Evolutionary conservation across 92 coral and sea anemone species (phyloP), one percentile per base, ranked within the genome.

Genomic region (Paragorgia papillata): DNA sequence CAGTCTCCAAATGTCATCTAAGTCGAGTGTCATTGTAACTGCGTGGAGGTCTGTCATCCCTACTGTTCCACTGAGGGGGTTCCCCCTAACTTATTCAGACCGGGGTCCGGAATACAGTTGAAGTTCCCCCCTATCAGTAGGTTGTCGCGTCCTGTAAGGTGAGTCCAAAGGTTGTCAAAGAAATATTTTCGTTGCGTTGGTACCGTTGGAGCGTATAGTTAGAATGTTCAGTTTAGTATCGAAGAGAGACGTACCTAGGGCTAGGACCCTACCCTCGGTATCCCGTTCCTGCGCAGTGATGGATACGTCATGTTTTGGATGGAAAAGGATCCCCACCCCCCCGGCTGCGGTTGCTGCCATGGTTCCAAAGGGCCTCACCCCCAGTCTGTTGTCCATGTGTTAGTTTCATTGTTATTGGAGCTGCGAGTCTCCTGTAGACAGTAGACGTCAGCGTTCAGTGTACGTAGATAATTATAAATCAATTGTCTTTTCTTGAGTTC

Each of bases 71-170:
- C 31, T 22, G 0, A 0, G 0, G 5, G 9, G 22, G 18, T 54
- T 0, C 84, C 84, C 15, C 90, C 90, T 9, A 57, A 40, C 15
- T 86, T 76, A 37, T 82, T 80, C 0, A 15, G 14, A 0, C 20
- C 57, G 5, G 43, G 43, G 15, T 85, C 85, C 6, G 78, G 81
- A 1, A 59, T 26, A 32, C 81, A 85, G 34, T 79, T 85, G 30
- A 85, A 85, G 57, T 80, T 77, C 0, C 88, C 85, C 2, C 61
- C 85, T 0, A 71, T 9, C 3, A 80, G 14, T 1, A 73, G 0
- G 0, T 43, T 57, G 12, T 28, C 82, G 0, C 40, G 19, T 0
- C 68, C 60, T 4, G 74, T 4, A 0, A 62, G 73, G 44, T 5
- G 51, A 0, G 62, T 43, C 17, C 44, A 84, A 0, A 85, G 19